Base-by-base conservation (phyloP, 92 coral and sea anemone genomes). In the Porites rus region DNA sequence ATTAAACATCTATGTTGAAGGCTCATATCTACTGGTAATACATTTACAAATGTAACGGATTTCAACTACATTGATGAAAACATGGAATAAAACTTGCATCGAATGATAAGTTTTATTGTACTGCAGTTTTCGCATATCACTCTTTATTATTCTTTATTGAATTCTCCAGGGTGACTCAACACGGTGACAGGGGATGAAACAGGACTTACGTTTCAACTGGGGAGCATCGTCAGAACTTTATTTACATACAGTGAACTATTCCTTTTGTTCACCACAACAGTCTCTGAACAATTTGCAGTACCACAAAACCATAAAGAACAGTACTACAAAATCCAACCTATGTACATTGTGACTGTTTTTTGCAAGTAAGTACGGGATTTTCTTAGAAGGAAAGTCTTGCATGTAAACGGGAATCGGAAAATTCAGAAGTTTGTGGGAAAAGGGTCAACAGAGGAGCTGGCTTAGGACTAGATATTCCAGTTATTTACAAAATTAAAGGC, bases 401-500 rank as follows among this genome's bases (percentile, higher is more conserved):
- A 28, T 28, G 31, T 28, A 58, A 58, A 58, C 4, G 17, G 63
- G 63, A 58, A 58, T 58, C 14, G 63, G 63, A 58, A 58, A 7
- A 16, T 58, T 58, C 63, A 58, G 5, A 10, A 58, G 3, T 87
- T 61, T 87, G 87, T 80, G 87, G 81, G 65, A 79, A 89, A 76
- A 21, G 85, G 74, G 63, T 88, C 53, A 83, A 88, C 67, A 67
- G 88, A 88, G 73, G 92, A 64, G 78, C 88, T 76, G 92, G 92
- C 79, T 54, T 88, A 83, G 79, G 92, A 69, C 76, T 88, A 72
- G 92, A 83, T 75, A 75, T 88, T 83, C 92, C 84, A 60, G 92
- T 89, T 77, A 58, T 71, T 79, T 90, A 56, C 81, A 79, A 90
- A 66, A 65, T 85, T 70, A 85, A 84, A 53, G 90, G 87, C 74